A percentile compares a stretch with the other conserved stretches of the same genome.
These are phyloP conservation scores for Taenaris catops DNA, from an alignment of 2,888 invertebrate genomes.

Conservation along the genomic window DNA sequence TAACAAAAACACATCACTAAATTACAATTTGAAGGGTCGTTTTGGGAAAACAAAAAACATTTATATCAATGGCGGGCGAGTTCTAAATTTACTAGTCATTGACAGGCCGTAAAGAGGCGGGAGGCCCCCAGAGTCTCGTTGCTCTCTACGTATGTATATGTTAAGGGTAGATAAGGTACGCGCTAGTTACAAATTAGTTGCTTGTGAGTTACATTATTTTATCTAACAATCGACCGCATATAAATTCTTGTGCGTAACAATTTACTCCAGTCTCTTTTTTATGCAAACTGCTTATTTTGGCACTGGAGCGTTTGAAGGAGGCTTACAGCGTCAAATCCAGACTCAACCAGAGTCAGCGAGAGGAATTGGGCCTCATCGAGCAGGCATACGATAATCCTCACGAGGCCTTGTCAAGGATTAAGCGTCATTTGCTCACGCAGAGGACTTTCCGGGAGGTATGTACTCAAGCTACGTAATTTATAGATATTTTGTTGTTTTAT, in stretches of 20 bases:
- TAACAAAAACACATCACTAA: conserved; percentile 42
- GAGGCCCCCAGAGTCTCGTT: conserved; percentile 63
- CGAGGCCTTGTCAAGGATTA: conserved; percentile 98
- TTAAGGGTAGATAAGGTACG: conserved; percentile 66
- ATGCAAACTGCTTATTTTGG: conserved; percentile 95
- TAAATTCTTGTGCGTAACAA: no score
- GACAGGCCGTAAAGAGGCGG: conserved; percentile 75
- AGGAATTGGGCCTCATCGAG: conserved; percentile 98
- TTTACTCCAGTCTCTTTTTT: background rate
- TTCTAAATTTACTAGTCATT: conserved; percentile 78
- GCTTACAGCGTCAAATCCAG: conserved; percentile 98
- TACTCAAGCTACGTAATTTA: no score
- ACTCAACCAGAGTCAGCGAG: conserved; percentile 98
- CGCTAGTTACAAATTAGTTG: conserved; percentile 5
- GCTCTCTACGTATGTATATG: conserved; percentile 27
- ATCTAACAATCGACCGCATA: no score
- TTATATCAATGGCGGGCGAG: conserved; percentile 75
- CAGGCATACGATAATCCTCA: conserved; percentile 99
- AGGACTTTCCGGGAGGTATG: conserved; percentile 97
- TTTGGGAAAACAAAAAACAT: conserved; percentile 79
- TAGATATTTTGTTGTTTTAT: no score
- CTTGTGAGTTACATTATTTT: conserved; percentile 4
- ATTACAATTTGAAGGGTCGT: conserved; percentile 73
- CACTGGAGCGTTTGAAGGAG: conserved; percentile 97
- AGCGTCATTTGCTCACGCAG: conserved; percentile 98